Conservation (phyloP, 2,888 invertebrate species). For the Apotomis betuletana region DNA sequence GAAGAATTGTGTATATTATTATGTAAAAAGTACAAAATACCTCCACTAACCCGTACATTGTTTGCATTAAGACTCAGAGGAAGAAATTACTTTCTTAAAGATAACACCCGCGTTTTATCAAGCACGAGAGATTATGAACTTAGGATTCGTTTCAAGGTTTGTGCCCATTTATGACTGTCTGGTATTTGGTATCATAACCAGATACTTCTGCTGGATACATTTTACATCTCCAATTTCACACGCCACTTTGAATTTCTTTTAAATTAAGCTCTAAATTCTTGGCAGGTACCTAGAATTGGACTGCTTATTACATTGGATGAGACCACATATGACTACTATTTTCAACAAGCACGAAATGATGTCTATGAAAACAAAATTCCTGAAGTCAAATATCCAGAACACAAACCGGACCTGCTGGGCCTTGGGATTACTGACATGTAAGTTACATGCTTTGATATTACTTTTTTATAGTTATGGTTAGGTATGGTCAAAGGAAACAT, state of each 20-base stretch:
- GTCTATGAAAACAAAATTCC: constrained; percentile 90
- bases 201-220: not conserved
- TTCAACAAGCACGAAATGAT: constrained; percentile 92
- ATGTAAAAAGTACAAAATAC: constrained; percentile 88
- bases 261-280: constrained; percentile 29
- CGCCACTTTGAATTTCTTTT: not conserved
- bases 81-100: constrained; percentile 87
- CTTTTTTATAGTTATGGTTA: not conserved
- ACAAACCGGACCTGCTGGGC: constrained; percentile 90
- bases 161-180: constrained; percentile 26
- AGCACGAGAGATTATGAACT: constrained; percentile 87
- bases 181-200: not conserved
- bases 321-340: constrained; percentile 92
- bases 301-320: constrained; percentile 87
- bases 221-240: not conserved
- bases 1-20: constrained; percentile 89
- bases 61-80: constrained; percentile 89
- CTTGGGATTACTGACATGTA: constrained; percentile 94
- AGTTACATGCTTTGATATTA: constrained; percentile 50
- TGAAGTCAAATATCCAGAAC: constrained; percentile 90
- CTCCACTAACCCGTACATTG: constrained; percentile 89
- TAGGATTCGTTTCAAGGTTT: constrained; percentile 90
- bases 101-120: constrained; percentile 78
- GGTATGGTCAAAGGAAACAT: too few relatives aligned
- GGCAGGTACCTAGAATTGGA: constrained; percentile 84